Evolutionary conservation across 2,888 invertebrate genomes (phyloP).

Genomic region (Tuberolachnus salignus): DNA sequence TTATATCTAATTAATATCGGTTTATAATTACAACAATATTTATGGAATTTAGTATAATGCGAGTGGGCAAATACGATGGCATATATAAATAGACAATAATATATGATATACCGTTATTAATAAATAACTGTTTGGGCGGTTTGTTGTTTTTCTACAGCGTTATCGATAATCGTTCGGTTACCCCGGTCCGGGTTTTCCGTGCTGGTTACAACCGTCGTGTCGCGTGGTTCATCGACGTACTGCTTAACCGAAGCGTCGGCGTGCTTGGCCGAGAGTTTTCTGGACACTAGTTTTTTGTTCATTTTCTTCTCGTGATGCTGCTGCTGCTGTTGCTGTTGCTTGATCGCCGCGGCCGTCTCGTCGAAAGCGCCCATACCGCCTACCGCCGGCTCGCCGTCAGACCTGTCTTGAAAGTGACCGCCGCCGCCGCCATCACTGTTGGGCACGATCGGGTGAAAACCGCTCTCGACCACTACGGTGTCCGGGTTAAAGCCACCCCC

Average conservation of each 20-base stretch:
- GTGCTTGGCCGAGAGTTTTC: conserved; percentile 7
- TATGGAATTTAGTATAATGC: neutral
- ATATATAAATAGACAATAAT: conserved; percentile 1
- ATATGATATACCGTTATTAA: neutral
- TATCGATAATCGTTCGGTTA: neutral
- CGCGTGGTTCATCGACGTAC: neutral
- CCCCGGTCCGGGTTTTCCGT: neutral
- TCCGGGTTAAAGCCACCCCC: conserved; percentile 78
- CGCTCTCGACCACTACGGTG: conserved; percentile 81
- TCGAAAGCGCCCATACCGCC: neutral
- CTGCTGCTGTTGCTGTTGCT: too few relatives aligned
- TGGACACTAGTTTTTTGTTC: conserved; percentile 42
- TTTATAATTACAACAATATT: neutral
- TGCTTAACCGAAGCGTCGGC: neutral
- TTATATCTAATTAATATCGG: neutral
- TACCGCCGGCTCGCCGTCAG: neutral
- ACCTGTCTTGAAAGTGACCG: neutral
- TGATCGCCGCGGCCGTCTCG: neutral
- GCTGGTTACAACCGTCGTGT: neutral
- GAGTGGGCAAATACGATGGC: conserved; percentile 10
- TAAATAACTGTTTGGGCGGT: neutral
- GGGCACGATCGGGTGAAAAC: conserved; percentile 75
- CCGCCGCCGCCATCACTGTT: neutral
- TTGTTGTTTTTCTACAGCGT: neutral
- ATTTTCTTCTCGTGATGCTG: conserved; percentile 34